Evolutionary conservation across 2,113 vertebrate species (phyloP), one percentile per base, ranked within the genome.

Genomic region (Lota lota): DNA sequence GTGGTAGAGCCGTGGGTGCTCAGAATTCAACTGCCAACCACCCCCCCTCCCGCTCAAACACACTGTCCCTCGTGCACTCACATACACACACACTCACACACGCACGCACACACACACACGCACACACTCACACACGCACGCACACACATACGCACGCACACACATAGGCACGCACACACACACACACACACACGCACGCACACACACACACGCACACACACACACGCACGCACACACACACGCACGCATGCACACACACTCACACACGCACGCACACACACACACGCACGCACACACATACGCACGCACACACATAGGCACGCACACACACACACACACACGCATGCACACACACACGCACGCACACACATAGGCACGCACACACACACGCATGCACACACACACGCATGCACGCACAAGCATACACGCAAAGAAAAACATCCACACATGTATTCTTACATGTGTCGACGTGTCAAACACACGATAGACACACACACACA

Each of bases 1-100:
- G 92, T 92, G 91, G 88, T 90, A 88, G 85, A 90, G 88, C 87
- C 81, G 91, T 91, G 90, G 89, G 91, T 88, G 89, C 85, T 86
- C 81, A 84, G 88, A 87, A 85, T 89, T 89, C 83, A 86, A 86
- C 88, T 91, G 90, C 88, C 90, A 90, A 85, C 85, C 85, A 33
- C 4, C 28, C 28, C 28, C 28, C 82, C 83, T 77, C 83, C 83
- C 83, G 87, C 83, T 87, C 88, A 88, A 79, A 80, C 84, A 87
- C 87, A 90, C 87, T 87, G 85, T 83, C 88, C 85, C 62, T 82
- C 77, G 83, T 33, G 28, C 28, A 33, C 28, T 33, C 28, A 33
- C 80, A 70, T 66, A 75, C 73, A 67, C 73, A 67, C 72, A 21
- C 62, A 68, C 73, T 57, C 54, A 69, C 66, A 61, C 22, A 24